Conservation (phyloP, 2,888 invertebrate species). For the Xestoiulus laeticollis region DNA sequence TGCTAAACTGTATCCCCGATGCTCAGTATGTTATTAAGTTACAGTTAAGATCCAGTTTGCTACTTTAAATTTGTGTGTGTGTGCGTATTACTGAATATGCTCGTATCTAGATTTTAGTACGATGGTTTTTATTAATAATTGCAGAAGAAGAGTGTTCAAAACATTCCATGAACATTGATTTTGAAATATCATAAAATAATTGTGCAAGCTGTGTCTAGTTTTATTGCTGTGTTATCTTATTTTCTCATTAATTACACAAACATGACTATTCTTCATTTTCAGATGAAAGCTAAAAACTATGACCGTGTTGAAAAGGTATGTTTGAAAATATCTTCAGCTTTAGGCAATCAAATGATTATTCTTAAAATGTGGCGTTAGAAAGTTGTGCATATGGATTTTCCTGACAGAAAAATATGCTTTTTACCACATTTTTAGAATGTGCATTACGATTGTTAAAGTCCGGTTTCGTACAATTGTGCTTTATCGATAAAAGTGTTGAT, state of each 20-base stretch:
- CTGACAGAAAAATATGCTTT: no score
- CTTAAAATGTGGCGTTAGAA: background rate
- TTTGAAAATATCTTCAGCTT: constrained; percentile 12
- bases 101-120: no score
- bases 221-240: constrained; percentile 36
- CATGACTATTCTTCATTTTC: constrained; percentile 64
- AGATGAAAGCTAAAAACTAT: constrained; percentile 97
- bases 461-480: background rate
- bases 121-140: no score
- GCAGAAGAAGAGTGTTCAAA: no score
- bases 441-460: background rate
- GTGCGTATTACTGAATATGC: background rate
- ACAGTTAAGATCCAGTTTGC: no score
- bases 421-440: background rate
- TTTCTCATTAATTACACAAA: constrained; percentile 45
- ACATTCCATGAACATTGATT: constrained; percentile 49
- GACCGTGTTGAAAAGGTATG: constrained; percentile 99
- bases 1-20: no score
- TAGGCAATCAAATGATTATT: constrained; percentile 21
- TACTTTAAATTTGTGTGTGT: background rate
- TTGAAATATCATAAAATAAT: constrained; percentile 4
- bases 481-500: background rate
- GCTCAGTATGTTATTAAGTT: no score
- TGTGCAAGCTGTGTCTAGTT: background rate
- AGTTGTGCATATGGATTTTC: no score